Percentiles rank a stretch among this genome's conserved stretches.
phyloP scores from a whole-genome alignment of 1,140 invertebrate genomes.

The Trichonephila clavata region DNA sequence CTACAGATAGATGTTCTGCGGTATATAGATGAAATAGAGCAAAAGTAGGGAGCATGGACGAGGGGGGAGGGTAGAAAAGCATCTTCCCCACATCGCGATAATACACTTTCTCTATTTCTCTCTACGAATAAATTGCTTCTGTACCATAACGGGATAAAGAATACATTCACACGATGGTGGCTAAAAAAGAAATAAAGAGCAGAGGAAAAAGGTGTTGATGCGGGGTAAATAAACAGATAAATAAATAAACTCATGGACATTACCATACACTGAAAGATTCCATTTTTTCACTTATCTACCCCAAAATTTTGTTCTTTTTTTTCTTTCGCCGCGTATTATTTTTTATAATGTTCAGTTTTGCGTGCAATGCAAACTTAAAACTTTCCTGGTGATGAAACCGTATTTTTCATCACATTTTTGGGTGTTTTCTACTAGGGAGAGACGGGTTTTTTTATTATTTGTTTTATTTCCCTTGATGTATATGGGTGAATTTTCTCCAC shows the following conservation, averaged over 20 bases:
- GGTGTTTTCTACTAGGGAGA: neutral
- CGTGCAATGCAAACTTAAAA: conserved; percentile 75
- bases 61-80: conserved; percentile 13
- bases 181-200: conserved; percentile 51
- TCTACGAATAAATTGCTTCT: conserved; percentile 70
- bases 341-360: conserved; percentile 67
- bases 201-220: conserved; percentile 71
- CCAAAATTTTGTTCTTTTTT: conserved; percentile 19
- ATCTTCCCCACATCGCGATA: conserved; percentile 39
- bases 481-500: conserved; percentile 35
- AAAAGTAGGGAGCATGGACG: conserved; percentile 44
- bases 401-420: conserved; percentile 72
- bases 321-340: conserved; percentile 28
- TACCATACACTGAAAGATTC: conserved; percentile 73
- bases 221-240: conserved; percentile 75
- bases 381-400: conserved; percentile 72
- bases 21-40: conserved; percentile 66
- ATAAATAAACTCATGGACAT: conserved; percentile 74
- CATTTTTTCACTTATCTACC: conserved; percentile 74
- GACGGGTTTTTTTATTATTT: conserved; percentile 20
- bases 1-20: conserved; percentile 54
- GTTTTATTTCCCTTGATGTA: conserved; percentile 22
- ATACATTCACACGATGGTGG: conserved; percentile 60
- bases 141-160: conserved; percentile 74
- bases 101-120: conserved; percentile 76